Evolutionary conservation across 2,797 vertebrate genomes (phyloP), one percentile per base, ranked within the genome.

Genomic region (Bufotes viridis): DNA sequence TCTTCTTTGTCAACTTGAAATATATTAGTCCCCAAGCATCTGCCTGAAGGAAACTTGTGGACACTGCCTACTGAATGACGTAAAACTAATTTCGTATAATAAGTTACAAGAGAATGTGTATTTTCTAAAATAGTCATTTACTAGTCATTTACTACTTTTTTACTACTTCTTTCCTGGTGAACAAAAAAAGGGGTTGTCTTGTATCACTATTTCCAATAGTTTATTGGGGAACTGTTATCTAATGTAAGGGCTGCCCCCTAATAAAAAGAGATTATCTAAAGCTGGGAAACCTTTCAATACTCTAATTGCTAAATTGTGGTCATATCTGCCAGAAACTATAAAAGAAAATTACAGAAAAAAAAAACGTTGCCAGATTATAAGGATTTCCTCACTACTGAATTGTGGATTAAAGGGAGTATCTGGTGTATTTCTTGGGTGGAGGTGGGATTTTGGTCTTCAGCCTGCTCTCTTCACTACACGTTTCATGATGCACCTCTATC

Each of bases 1-100:
- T 15, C 63, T 18, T 58, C 17, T 15, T 70, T 69, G 81, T 82
- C 63, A 82, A 20, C 65, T 55, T 82, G 14, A 82, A n/a, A 69
- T 53, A 69, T 55, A 67, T 82, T 26, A n/a, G 61, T 82, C 60
- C 18, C 80, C 12, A 13, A 15, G 42, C n/a, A 24, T 18, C 15
- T 82, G 65, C 81, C 81, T 55, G 81, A 70, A 82, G 81, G 63
- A 42, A 42, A 42, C 42, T 42, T 42, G 42, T 42, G 24, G 22
- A 51, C 1, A 18, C 6, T 3, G 63, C n/a, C 14, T 42, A 26
- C 61, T 17, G 22, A 53, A 5, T 82, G 80, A 82, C n/a, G n/a
- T 67, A n/a, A 67, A 81, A 81, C 60, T 12, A 15, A 82, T n/a
- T 53, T 24, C 26, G 53, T 55, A 24, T 7, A 8, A 67, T 17